Evolutionary conservation across 2,797 vertebrate species (phyloP).

Genomic region (Oreochromis mossambicus): DNA sequence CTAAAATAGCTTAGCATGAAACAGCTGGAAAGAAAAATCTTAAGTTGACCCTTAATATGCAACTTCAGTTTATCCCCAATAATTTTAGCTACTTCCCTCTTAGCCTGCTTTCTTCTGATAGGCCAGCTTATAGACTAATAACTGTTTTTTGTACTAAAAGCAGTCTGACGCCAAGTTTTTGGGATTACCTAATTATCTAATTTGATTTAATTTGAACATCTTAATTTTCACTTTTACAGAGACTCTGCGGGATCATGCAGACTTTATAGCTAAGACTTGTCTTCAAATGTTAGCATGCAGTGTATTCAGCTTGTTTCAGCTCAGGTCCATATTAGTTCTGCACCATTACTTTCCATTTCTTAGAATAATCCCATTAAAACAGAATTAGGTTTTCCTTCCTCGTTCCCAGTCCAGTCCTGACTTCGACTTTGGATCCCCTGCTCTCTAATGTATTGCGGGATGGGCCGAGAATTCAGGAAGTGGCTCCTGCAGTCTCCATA

Average conservation of each 20-base stretch:
- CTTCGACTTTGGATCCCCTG: constrained; percentile 7
- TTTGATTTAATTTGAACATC: background rate
- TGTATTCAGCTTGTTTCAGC: background rate
- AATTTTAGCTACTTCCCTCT: background rate
- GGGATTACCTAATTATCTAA: background rate
- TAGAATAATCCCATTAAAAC: background rate
- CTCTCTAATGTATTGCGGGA: constrained; percentile 41
- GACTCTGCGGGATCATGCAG: background rate
- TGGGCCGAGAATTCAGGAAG: constrained; percentile 72
- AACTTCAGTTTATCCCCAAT: background rate
- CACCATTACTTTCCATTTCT: background rate
- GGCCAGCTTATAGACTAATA: background rate
- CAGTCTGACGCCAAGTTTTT: background rate
- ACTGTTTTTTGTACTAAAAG: background rate
- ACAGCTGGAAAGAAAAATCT: background rate
- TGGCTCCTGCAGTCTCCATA: constrained; percentile 66
- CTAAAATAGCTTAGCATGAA: background rate
- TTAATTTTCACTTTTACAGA: background rate
- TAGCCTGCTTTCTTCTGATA: background rate
- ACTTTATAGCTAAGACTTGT: background rate
- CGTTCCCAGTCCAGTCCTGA: background rate
- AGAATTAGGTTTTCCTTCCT: background rate
- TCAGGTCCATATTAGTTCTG: background rate
- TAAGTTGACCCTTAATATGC: background rate
- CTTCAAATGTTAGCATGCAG: background rate